These are phyloP conservation scores for Drosophila macrothrix DNA, from an alignment of 2,888 invertebrate species.

Conservation along the genomic window DNA sequence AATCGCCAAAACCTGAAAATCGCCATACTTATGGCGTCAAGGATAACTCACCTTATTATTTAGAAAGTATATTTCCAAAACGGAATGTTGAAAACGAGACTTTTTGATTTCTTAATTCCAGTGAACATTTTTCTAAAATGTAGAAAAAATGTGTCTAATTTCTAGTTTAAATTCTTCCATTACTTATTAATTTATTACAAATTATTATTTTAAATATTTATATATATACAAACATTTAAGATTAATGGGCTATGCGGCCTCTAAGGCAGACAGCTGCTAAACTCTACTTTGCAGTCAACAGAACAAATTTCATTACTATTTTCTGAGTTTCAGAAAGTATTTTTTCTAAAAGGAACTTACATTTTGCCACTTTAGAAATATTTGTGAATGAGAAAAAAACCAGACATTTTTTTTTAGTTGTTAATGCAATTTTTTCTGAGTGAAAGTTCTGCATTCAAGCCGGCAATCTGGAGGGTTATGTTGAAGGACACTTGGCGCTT, in stretches of 20 bases:
- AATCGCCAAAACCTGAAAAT: neutral
- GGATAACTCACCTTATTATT: neutral
- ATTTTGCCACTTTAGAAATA: neutral
- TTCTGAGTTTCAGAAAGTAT: neutral
- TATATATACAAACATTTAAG: too few species aligned
- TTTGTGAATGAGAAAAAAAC: neutral
- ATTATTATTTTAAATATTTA: neutral
- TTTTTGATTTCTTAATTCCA: neutral
- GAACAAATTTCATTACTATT: neutral
- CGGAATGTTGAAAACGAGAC: neutral
- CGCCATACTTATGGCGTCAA: neutral
- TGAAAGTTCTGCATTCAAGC: neutral
- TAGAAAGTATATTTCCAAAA: neutral
- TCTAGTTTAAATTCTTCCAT: neutral
- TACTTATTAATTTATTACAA: neutral
- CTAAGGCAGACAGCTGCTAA: too few species aligned
- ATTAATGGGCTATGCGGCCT: too few species aligned
- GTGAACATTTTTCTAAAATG: neutral
- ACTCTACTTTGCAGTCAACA: neutral
- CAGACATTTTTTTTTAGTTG: neutral
- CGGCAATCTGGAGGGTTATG: rapidly evolving
- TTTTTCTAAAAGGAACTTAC: neutral
- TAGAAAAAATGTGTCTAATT: neutral
- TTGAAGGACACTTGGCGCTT: neutral
- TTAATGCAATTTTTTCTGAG: neutral